phyloP scores from a whole-genome alignment of 1,140 invertebrate genomes.

The Caenorhabditis tropicalis region DNA sequence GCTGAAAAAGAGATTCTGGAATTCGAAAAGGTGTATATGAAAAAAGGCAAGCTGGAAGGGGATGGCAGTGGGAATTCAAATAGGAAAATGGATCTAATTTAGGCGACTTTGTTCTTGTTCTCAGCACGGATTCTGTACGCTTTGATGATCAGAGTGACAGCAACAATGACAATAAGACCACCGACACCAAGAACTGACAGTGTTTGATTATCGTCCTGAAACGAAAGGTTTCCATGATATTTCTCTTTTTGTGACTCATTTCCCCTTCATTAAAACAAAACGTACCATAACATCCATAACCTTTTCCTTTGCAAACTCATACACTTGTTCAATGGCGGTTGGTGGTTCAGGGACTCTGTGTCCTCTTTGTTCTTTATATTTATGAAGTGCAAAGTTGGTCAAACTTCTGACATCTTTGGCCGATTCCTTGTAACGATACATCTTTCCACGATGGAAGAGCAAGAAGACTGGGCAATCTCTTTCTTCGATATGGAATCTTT shows the following conservation, averaged over 20 bases:
- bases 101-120: slow-evolving; percentile 51
- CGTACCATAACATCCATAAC: slow-evolving; percentile 62
- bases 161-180: slow-evolving; percentile 68
- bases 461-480: slow-evolving; percentile 70
- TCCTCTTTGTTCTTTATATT: slow-evolving; percentile 67
- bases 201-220: slow-evolving; percentile 70
- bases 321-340: slow-evolving; percentile 70
- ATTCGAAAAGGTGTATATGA: neutral
- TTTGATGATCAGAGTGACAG: slow-evolving; percentile 67
- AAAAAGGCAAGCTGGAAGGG: neutral
- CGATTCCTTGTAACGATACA: slow-evolving; percentile 70
- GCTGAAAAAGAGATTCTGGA: slow-evolving; percentile 18
- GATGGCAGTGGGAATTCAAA: neutral
- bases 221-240: slow-evolving; percentile 4
- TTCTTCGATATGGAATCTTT: slow-evolving; percentile 69
- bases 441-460: slow-evolving; percentile 72
- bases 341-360: slow-evolving; percentile 70
- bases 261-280: slow-evolving; percentile 1
- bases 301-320: slow-evolving; percentile 67
- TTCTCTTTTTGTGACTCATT: neutral
- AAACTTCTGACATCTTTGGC: slow-evolving; percentile 69
- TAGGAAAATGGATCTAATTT: neutral
- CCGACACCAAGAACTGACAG: slow-evolving; percentile 67
- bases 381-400: slow-evolving; percentile 68
- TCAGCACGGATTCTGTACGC: slow-evolving; percentile 64